Base-by-base conservation (phyloP, 2,888 invertebrate species). In the Drosophila parthenogenetica region DNA sequence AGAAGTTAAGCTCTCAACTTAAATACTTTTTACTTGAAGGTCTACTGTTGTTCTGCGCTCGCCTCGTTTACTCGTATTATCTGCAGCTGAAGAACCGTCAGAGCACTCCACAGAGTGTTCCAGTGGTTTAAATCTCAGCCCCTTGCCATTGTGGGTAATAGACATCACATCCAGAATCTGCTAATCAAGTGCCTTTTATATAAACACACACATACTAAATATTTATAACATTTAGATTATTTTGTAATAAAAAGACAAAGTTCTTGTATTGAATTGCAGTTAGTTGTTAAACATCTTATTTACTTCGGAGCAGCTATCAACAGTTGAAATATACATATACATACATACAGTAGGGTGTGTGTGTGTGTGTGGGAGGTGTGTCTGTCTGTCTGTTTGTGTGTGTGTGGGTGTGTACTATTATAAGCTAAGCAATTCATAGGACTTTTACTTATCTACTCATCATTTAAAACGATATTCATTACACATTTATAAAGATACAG, bases 61-160 rank as follows among this genome's bases (percentile, higher is more conserved):
- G 84, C 46, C 43, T 90, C 25, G 81, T 90, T 35, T 90, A 89
- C 67, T 90, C 89, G 13, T 81, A 75, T 54, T 71, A 72, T 50
- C 29, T 89, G 48, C 81, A 84, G 51, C 74, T 90, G 55, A 80
- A 80, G 63, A 81, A 81, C 19, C 81, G 71, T 5, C 71, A 80
- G 42, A 40, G 71, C 5, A 67, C 35, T 17, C 77, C 87, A 5
- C 80, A 80, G 3, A 73, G 79, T 54, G 49, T 79, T 17, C 74
- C 73, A 29, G 90, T 89, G 40, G 82, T 87, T 67, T 90, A 50
- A 81, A 54, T 63, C 49, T 13, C 8, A 17, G 3, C 13, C 2
- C 11, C 19, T 29, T 1, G 0, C 57, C 22, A 3, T 22, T 22
- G 2, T 22, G 22, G 22, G 22, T 2, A 22, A 5, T 5, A 22